phyloP scores from a whole-genome alignment of 2,888 invertebrate species.

The Auanema freiburgensis region DNA sequence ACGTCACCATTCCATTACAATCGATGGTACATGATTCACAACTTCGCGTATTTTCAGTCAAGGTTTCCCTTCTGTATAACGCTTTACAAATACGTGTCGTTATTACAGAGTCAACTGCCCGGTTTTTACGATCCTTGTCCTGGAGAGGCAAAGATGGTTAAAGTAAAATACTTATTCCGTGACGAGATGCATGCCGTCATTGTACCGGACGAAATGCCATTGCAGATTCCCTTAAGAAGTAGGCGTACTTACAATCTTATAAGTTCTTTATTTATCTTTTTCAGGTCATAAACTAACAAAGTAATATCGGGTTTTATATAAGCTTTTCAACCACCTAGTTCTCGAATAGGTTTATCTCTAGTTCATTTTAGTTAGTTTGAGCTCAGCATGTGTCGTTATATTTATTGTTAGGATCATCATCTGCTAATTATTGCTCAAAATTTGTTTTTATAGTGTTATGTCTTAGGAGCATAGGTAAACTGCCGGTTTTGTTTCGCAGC shows the following conservation, averaged over 20 bases:
- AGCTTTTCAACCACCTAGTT: too few relatives aligned
- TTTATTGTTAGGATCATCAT: neutral
- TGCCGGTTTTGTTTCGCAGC: neutral
- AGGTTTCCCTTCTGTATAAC: constrained; percentile 30
- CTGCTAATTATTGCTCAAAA: neutral
- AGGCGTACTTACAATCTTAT: constrained; percentile 55
- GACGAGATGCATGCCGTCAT: constrained; percentile 79
- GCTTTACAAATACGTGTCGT: neutral
- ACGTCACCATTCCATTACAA: constrained; percentile 92
- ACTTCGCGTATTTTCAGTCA: constrained; percentile 67
- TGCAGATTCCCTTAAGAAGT: constrained; percentile 80
- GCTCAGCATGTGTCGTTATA: too few relatives aligned
- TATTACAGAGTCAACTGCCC: constrained; percentile 83
- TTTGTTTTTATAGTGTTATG: neutral
- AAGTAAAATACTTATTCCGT: constrained; percentile 83
- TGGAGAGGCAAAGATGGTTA: constrained; percentile 85
- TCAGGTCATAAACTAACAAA: constrained; percentile 3
- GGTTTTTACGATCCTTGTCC: constrained; percentile 93
- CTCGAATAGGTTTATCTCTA: too few relatives aligned
- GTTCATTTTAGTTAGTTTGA: too few relatives aligned
- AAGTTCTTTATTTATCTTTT: constrained; percentile 8
- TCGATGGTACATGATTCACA: constrained; percentile 89
- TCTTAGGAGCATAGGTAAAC: constrained; percentile 1
- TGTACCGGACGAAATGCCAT: constrained; percentile 78
- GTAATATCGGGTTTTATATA: too few relatives aligned